These are phyloP conservation scores for Trachurus trachurus DNA, from an alignment of 2,797 vertebrate species.

Conservation along the genomic window DNA sequence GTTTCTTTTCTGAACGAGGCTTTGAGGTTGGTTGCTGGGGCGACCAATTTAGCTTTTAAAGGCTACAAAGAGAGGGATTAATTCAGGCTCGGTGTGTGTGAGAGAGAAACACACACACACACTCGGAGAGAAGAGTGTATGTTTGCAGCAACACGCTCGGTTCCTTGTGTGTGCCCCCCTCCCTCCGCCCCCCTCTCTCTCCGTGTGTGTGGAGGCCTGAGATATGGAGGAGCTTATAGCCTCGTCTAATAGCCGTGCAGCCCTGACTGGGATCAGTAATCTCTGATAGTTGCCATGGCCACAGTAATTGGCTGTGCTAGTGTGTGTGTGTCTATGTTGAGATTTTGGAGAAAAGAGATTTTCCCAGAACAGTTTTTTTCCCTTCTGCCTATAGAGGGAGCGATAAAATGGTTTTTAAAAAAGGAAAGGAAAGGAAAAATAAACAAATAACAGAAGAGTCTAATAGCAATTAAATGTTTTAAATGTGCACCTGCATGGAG, in stretches of 20 bases:
- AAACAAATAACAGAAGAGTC: neutral
- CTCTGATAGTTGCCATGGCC: constrained; percentile 86
- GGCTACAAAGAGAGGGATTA: constrained; percentile 78
- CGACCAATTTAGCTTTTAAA: constrained; percentile 70
- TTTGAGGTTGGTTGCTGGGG: constrained; percentile 67
- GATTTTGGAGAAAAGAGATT: constrained; percentile 56
- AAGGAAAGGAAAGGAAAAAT: no score
- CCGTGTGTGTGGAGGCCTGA: constrained; percentile 54
- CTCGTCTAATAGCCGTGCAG: constrained; percentile 69
- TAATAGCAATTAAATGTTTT: neutral
- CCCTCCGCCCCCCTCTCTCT: no score
- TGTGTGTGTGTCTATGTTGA: constrained; percentile 26
- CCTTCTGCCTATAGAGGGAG: neutral
- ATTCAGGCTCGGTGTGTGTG: constrained; percentile 46
- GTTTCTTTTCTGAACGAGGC: constrained; percentile 38
- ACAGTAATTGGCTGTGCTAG: constrained; percentile 73
- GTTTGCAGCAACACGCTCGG: neutral
- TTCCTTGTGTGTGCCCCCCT: constrained; percentile 4
- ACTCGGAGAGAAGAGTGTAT: constrained; percentile 18
- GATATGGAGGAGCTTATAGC: constrained; percentile 71
- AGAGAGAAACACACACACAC: constrained; percentile 30
- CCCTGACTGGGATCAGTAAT: constrained; percentile 79
- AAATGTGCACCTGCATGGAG: neutral
- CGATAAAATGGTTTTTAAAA: neutral
- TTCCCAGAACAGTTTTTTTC: constrained; percentile 20